These are phyloP conservation scores for Anolis carolinensis DNA, from an alignment of 2,113 vertebrate species.

Conservation along the genomic window DNA sequence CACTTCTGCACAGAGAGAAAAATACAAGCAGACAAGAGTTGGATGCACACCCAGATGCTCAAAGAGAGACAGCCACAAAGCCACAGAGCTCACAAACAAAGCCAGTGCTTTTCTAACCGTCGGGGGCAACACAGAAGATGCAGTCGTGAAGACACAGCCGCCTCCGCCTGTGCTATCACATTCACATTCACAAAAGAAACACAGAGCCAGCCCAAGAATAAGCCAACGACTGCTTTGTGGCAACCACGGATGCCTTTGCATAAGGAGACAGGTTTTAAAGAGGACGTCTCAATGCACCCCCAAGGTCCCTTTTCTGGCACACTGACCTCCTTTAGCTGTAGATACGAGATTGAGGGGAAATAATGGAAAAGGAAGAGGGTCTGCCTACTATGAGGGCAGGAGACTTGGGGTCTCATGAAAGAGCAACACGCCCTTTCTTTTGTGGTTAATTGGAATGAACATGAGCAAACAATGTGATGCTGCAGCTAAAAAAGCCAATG, in stretches of 20 bases:
- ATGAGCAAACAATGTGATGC: too few species aligned
- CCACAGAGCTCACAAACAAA: slow-evolving; percentile 39
- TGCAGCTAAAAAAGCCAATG: too few species aligned
- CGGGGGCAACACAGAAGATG: slow-evolving; percentile 51
- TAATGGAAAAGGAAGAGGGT: too few species aligned
- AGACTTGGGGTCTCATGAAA: too few species aligned
- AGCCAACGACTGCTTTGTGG: slow-evolving; percentile 80
- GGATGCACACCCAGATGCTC: slow-evolving; percentile 36
- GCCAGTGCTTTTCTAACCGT: slow-evolving; percentile 45
- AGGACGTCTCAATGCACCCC: slow-evolving; percentile 27
- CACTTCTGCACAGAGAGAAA: slow-evolving; percentile 21
- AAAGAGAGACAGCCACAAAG: slow-evolving; percentile 38
- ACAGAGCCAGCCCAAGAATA: slow-evolving; percentile 82
- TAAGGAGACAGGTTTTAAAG: slow-evolving; percentile 58
- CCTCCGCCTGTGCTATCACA: slow-evolving; percentile 66
- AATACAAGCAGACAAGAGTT: slow-evolving; percentile 39
- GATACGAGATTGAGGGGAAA: too few species aligned
- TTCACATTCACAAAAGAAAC: slow-evolving; percentile 57
- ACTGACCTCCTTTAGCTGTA: neutral
- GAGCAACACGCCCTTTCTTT: too few species aligned
- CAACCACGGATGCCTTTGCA: slow-evolving; percentile 68
- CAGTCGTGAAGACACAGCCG: slow-evolving; percentile 66
- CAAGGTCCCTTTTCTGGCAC: neutral
- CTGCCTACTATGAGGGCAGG: too few species aligned
- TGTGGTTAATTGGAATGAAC: too few species aligned